Conservation (phyloP, 53 echinoderm and acorn worm species). For the Apostichopus leukothele region DNA sequence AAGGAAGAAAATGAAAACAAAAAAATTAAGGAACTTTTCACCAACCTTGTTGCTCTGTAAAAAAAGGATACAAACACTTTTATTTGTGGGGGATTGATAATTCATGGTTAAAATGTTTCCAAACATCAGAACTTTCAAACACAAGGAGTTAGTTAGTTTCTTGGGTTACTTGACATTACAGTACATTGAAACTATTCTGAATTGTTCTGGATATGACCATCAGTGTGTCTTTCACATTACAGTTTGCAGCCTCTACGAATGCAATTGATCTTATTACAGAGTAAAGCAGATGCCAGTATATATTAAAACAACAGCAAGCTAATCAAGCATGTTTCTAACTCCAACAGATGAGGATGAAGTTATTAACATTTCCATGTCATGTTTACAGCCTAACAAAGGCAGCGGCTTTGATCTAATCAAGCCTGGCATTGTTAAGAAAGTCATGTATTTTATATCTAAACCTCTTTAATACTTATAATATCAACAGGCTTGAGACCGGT, state of each 20-base stretch:
- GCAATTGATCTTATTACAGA: neutral
- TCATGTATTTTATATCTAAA: neutral
- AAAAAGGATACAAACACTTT: too few species aligned
- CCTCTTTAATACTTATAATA: neutral
- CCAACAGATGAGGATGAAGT: constrained; percentile 24
- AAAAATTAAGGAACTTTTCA: neutral
- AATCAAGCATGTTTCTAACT: constrained; percentile 10
- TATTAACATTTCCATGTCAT: neutral
- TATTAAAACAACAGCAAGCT: neutral
- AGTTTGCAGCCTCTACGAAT: too few species aligned
- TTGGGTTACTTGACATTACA: too few species aligned
- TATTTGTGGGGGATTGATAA: too few species aligned
- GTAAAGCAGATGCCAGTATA: neutral
- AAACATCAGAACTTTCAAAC: too few species aligned
- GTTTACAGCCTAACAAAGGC: neutral
- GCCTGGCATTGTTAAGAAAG: constrained; percentile 28
- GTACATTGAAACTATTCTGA: too few species aligned
- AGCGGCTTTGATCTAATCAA: neutral
- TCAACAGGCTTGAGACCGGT: constrained; percentile 5
- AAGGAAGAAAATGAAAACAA: constrained; percentile 23
- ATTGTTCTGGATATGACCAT: too few species aligned
- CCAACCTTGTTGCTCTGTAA: too few species aligned
- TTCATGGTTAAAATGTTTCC: too few species aligned
- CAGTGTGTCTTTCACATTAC: too few species aligned
- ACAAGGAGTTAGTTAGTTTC: too few species aligned